Percentiles rank a stretch among this genome's conserved stretches.
Conservation (phyloP, 2,797 vertebrate species). For the Poeciliopsis presidionis region DNA sequence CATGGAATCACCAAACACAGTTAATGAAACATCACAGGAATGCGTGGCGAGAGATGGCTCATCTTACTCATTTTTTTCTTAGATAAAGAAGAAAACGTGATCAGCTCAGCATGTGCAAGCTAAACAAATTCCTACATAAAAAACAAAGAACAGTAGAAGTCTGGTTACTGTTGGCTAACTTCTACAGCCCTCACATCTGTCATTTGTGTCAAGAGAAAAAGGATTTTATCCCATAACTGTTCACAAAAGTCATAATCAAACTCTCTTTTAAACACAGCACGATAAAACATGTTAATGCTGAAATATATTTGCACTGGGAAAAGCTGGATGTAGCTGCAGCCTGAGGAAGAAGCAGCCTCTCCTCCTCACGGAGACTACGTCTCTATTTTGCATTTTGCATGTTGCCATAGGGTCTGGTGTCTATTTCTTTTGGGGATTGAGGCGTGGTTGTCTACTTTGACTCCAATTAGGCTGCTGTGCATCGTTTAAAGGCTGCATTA, state of each 20-base stretch:
- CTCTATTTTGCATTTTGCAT: constrained; percentile 11
- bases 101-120: not conserved
- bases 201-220: not conserved
- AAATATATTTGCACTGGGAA: not conserved
- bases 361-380: not conserved
- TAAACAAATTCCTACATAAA: not conserved
- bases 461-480: not conserved
- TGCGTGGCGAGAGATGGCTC: not conserved
- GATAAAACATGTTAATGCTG: not conserved
- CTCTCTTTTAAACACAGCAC: not conserved
- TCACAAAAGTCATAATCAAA: not conserved
- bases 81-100: not conserved
- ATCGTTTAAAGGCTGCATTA: not conserved
- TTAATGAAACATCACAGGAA: not conserved
- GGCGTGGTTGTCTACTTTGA: not conserved
- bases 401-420: not conserved
- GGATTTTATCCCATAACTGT: not conserved
- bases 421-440: not conserved
- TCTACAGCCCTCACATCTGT: not conserved
- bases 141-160: not conserved
- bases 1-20: constrained; percentile 19
- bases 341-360: not conserved
- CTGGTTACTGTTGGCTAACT: not conserved
- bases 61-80: not conserved
- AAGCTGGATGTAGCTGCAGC: not conserved